Base-by-base conservation (phyloP, 2,888 invertebrate genomes). In the Trilocha varians region DNA sequence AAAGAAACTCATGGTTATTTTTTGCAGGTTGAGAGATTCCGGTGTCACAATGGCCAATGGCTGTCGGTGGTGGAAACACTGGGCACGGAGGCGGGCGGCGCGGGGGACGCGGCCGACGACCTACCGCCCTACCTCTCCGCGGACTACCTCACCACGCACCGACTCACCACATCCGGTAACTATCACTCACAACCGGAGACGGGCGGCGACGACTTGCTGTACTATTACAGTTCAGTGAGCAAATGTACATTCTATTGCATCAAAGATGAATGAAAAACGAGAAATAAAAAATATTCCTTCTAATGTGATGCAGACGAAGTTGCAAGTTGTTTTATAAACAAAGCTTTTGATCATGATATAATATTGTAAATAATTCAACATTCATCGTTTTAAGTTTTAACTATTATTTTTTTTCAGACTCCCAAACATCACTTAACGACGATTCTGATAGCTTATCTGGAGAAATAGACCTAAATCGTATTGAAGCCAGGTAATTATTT, bases 11-110 rank as follows among this genome's bases (percentile, higher is more conserved):
- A n/a, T n/a, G n/a, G n/a, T n/a, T n/a, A n/a, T n/a, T n/a, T 13
- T 9, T 38, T 43, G 18, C 46, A 89, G 87, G 87, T 92, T 63
- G 98, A 98, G 79, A 93, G 98, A 57, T 99, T 99, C 80, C 91
- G 97, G n/a, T 96, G 96, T 80, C 98, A 99, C 80, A 99, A 99
- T 77, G 95, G 96, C 0, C 98, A 99, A 70, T 99, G 99, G 99
- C 84, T 99, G 53, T 96, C 97, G 62, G 98, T 98, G 93, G 96
- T 99, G 33, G 96, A 97, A 76, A 89, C 88, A 35, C 83, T 89
- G 49, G 87, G 87, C n/a, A 74, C 86, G 33, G 89, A 87, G 53
- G n/a, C n/a, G n/a, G 78, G 82, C 43, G 85, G 56, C 25, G 87
- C 87, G 36, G 88, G 86, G 36, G 91, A 91, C 53, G 89, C 73